phyloP scores from a whole-genome alignment of 53 echinoderm and acorn worm species.

The Stichopus horrens region DNA sequence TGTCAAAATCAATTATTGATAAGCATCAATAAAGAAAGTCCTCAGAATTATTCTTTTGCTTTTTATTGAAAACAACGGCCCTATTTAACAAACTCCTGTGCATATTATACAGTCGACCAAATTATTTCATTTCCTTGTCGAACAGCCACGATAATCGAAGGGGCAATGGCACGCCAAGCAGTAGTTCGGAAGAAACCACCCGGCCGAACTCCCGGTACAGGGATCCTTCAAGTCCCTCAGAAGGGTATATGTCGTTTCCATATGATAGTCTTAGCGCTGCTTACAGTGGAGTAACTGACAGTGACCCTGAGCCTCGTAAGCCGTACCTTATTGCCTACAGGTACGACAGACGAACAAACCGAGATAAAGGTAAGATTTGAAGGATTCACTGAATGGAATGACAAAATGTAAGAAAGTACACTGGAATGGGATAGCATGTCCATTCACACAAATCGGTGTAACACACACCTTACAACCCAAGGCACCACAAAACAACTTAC shows the following conservation, averaged over 20 bases:
- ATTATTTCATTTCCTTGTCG: not conserved
- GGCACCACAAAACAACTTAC: too few relatives aligned
- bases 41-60: too few relatives aligned
- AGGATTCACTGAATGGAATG: too few relatives aligned
- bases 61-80: too few relatives aligned
- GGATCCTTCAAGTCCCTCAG: constrained; percentile 84
- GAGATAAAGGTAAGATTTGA: constrained; percentile 36
- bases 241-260: constrained; percentile 87
- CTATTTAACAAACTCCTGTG: too few relatives aligned
- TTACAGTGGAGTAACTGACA: constrained; percentile 81
- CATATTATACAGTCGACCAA: too few relatives aligned
- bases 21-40: too few relatives aligned
- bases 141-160: constrained; percentile 60
- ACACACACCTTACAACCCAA: too few relatives aligned
- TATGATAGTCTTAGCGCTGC: constrained; percentile 82
- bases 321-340: constrained; percentile 52
- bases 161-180: constrained; percentile 70
- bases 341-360: constrained; percentile 40
- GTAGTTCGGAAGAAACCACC: constrained; percentile 66
- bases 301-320: constrained; percentile 77
- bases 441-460: too few relatives aligned
- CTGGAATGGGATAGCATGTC: too few relatives aligned
- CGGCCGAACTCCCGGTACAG: constrained; percentile 65
- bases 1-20: too few relatives aligned
- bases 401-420: too few relatives aligned